Conservation (phyloP, 2,113 vertebrate genomes). For the Scolopax mira region DNA sequence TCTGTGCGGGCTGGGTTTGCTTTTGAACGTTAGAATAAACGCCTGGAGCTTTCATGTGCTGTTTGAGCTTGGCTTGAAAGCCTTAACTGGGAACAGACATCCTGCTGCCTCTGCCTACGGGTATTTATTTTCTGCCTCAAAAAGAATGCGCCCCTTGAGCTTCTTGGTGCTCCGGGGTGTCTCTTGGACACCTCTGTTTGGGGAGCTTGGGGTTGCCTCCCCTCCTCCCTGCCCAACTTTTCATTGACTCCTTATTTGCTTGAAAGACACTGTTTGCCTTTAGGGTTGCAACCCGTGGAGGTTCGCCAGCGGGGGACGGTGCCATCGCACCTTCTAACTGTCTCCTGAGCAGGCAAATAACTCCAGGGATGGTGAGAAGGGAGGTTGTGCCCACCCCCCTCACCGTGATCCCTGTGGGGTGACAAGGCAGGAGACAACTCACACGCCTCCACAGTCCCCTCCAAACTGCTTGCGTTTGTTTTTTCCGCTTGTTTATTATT, state of each 20-base stretch:
- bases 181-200: neutral
- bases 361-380: neutral
- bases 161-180: neutral
- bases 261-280: conserved; percentile 76
- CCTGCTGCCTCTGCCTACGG: conserved; percentile 47
- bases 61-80: conserved; percentile 6
- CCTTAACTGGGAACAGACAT: conserved; percentile 24
- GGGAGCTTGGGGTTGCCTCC: neutral
- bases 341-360: conserved; percentile 11
- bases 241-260: conserved; percentile 63
- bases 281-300: conserved; percentile 76
- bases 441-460: neutral
- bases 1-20: neutral
- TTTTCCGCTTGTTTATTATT: neutral
- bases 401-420: neutral
- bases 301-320: conserved; percentile 34
- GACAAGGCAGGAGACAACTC: neutral
- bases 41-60: conserved; percentile 36
- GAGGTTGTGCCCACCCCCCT: neutral
- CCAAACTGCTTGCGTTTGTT: neutral
- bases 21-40: conserved; percentile 35
- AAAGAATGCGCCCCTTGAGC: conserved; percentile 3
- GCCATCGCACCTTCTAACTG: neutral
- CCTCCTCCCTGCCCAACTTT: conserved; percentile 4
- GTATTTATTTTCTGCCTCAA: conserved; percentile 54